These are phyloP conservation scores for Tiliacea aurago DNA, from an alignment of 2,888 invertebrate species.

Conservation along the genomic window DNA sequence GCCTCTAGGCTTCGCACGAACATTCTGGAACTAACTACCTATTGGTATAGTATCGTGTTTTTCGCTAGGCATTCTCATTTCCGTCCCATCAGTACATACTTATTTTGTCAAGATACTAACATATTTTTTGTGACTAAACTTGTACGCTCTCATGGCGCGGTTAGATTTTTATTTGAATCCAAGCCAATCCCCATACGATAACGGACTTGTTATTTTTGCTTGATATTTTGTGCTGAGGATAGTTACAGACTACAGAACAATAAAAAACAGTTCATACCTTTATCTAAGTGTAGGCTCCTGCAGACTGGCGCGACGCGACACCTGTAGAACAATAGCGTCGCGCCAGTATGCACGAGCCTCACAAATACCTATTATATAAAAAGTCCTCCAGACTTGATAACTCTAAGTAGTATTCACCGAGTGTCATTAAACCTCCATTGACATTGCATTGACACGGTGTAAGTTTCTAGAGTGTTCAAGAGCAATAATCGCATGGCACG, in stretches of 20 bases:
- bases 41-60: background rate
- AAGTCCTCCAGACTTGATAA: too few relatives aligned
- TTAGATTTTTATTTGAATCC: background rate
- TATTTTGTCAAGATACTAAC: background rate
- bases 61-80: background rate
- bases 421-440: too few relatives aligned
- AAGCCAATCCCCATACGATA: background rate
- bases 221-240: background rate
- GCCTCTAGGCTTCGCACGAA: background rate
- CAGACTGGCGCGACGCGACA: too few relatives aligned
- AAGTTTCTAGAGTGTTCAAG: too few relatives aligned
- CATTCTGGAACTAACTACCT: background rate
- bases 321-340: too few relatives aligned
- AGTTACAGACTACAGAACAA: background rate
- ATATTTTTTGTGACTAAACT: background rate
- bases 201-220: background rate
- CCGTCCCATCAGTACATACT: too few relatives aligned
- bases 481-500: too few relatives aligned
- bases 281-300: too few relatives aligned
- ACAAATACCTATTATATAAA: too few relatives aligned
- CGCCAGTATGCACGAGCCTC: too few relatives aligned
- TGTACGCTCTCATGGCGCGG: background rate
- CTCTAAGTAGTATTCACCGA: too few relatives aligned
- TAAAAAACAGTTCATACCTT: background rate
- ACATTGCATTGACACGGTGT: too few relatives aligned